Conservation (phyloP, 2,113 vertebrate species). For the Reinhardtius hippoglossoides region DNA sequence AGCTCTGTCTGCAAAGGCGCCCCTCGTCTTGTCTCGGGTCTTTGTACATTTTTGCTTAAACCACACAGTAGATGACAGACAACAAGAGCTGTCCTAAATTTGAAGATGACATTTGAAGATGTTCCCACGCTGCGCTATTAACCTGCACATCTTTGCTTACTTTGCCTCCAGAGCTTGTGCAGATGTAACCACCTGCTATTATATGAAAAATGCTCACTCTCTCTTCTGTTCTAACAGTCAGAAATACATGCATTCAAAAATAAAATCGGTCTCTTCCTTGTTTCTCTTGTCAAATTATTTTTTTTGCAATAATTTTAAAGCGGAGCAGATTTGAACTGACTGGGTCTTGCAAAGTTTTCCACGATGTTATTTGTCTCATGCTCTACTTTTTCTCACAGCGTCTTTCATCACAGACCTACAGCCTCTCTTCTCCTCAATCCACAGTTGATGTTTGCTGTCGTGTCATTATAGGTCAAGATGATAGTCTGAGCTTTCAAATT, state of each 20-base stretch:
- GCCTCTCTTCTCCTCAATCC: slow-evolving; percentile 7
- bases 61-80: not conserved
- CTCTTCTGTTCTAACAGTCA: not conserved
- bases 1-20: no score
- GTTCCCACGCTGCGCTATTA: slow-evolving; percentile 6
- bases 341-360: not conserved
- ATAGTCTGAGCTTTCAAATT: not conserved
- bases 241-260: no score
- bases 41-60: not conserved
- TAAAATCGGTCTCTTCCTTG: no score
- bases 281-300: no score
- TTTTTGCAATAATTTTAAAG: no score
- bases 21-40: not conserved
- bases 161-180: not conserved
- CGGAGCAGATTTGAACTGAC: not conserved
- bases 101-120: not conserved
- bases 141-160: slow-evolving; percentile 44
- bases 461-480: not conserved
- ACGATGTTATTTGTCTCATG: not conserved
- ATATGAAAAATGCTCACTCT: not conserved
- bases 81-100: not conserved
- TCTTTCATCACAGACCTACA: not conserved
- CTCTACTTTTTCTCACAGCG: not conserved
- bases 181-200: not conserved
- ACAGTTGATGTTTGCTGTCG: not conserved